Evolutionary conservation across 2,797 vertebrate species (phyloP).

Genomic region (Esox masquinongy): DNA sequence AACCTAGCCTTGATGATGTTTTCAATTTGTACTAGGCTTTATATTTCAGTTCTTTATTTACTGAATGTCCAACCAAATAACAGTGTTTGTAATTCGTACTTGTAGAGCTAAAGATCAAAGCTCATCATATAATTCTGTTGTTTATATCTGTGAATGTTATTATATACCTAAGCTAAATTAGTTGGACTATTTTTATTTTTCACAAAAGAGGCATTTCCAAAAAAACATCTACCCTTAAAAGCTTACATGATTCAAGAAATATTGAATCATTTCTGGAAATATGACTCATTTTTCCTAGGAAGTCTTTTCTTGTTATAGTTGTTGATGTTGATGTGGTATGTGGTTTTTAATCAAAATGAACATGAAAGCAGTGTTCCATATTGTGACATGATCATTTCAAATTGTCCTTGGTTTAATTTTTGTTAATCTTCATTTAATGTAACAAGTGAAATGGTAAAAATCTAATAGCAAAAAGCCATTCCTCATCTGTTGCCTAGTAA

Average conservation of each 20-base stretch:
- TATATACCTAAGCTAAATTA: too few relatives aligned
- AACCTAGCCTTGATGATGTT: too few relatives aligned
- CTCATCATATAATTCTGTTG: too few relatives aligned
- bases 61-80: too few relatives aligned
- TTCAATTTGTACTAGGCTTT: too few relatives aligned
- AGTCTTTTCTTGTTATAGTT: neutral
- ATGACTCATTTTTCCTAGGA: neutral
- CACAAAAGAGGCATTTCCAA: neutral
- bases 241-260: neutral
- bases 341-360: neutral
- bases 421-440: neutral
- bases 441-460: neutral
- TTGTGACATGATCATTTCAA: neutral
- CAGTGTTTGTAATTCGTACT: too few relatives aligned
- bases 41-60: too few relatives aligned
- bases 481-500: conserved; percentile 21
- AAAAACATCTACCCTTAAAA: neutral
- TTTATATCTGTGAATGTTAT: too few relatives aligned
- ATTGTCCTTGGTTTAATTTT: neutral
- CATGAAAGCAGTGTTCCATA: neutral
- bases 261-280: neutral
- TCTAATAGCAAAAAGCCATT: neutral
- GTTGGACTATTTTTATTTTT: too few relatives aligned
- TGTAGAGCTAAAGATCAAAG: too few relatives aligned
- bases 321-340: neutral